These are phyloP conservation scores for Dasypus novemcinctus DNA, from an alignment of 2,113 vertebrate genomes.

Conservation along the genomic window DNA sequence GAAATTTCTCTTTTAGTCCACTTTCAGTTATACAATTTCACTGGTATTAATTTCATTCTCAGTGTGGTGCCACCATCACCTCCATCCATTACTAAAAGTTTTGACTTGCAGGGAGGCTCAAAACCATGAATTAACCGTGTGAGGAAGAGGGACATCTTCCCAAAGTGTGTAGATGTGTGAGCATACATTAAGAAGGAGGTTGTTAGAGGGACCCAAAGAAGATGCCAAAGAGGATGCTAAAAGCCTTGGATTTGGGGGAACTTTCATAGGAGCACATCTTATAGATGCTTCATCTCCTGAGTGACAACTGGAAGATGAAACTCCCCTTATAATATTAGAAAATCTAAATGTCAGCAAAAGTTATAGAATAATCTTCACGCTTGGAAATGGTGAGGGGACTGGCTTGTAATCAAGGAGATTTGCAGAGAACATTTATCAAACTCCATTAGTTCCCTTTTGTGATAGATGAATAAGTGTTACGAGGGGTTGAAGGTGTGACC, in stretches of 20 bases:
- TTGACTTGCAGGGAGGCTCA: neutral
- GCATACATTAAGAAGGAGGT: neutral
- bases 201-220: too few species aligned
- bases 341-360: neutral
- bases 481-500: neutral
- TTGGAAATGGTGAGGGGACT: neutral
- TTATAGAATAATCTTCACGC: neutral
- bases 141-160: accelerated
- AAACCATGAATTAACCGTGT: neutral
- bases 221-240: too few species aligned
- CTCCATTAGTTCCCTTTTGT: neutral
- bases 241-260: too few species aligned
- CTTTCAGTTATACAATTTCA: too few species aligned
- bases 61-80: too few species aligned
- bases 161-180: neutral
- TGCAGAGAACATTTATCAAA: neutral
- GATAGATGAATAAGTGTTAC: neutral
- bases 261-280: neutral
- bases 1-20: too few species aligned
- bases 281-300: neutral
- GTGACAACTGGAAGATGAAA: neutral
- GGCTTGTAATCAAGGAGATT: neutral
- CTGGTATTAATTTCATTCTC: too few species aligned
- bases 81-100: neutral
- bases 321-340: neutral